phyloP scores from a whole-genome alignment of 2,797 vertebrate species.

The Hipposideros larvatus region DNA sequence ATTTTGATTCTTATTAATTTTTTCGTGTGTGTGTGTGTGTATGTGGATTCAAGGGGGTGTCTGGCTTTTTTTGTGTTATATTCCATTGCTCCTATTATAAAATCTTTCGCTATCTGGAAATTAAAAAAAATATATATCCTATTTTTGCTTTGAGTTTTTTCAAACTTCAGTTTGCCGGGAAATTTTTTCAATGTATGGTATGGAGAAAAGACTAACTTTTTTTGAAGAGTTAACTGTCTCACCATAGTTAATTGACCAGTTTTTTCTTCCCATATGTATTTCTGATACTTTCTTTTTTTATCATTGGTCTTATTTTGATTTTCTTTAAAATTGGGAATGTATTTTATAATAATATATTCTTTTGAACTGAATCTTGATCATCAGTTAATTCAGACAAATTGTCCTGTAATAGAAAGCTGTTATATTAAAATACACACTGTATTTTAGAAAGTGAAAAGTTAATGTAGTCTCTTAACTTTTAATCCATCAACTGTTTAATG shows the following conservation, averaged over 20 bases:
- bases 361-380: neutral
- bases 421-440: neutral
- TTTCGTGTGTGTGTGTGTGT: neutral
- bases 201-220: neutral
- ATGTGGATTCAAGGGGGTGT: neutral
- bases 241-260: neutral
- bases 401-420: neutral
- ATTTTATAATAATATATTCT: neutral
- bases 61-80: neutral
- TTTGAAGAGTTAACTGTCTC: neutral
- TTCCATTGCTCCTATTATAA: neutral
- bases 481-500: neutral
- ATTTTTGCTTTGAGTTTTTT: neutral
- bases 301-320: neutral
- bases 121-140: neutral
- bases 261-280: neutral
- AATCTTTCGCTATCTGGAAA: neutral
- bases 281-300: neutral
- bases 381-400: neutral
- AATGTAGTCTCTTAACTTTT: neutral
- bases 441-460: neutral
- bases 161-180: neutral
- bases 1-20: neutral
- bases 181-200: neutral
- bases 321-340: neutral